Conservation (phyloP, 2,113 vertebrate genomes). For the Alligator mississippiensis region DNA sequence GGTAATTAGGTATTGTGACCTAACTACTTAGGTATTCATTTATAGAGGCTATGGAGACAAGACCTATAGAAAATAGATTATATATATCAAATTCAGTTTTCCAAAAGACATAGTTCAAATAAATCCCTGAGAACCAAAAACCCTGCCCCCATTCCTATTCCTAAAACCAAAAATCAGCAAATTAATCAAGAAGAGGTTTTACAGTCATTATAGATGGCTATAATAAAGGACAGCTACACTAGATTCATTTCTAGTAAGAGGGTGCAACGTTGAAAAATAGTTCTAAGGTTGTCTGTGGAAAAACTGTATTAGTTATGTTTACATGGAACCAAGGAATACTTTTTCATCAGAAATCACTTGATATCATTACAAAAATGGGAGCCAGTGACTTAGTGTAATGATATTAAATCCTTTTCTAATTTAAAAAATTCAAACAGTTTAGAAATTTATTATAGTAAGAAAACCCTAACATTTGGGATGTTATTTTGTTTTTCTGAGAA, state of each 20-base stretch:
- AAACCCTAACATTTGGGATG: neutral
- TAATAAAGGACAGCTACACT: neutral
- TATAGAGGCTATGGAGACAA: neutral
- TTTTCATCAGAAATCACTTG: neutral
- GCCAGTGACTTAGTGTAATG: neutral
- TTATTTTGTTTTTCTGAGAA: neutral
- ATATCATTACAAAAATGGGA: neutral
- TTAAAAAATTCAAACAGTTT: neutral
- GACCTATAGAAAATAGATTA: neutral
- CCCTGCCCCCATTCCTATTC: neutral
- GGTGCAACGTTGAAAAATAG: neutral
- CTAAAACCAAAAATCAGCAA: neutral
- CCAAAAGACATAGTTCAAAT: neutral
- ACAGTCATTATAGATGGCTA: neutral
- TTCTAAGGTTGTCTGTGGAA: neutral
- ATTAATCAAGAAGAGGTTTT: neutral
- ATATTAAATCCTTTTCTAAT: neutral
- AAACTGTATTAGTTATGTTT: neutral
- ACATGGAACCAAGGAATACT: neutral
- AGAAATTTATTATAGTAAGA: neutral
- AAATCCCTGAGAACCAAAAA: neutral
- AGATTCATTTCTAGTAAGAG: neutral
- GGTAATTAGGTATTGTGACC: neutral
- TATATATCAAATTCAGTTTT: accelerated
- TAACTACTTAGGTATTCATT: neutral